Conservation (phyloP, 2,113 vertebrate species). For the Proterorhinus semilunaris region DNA sequence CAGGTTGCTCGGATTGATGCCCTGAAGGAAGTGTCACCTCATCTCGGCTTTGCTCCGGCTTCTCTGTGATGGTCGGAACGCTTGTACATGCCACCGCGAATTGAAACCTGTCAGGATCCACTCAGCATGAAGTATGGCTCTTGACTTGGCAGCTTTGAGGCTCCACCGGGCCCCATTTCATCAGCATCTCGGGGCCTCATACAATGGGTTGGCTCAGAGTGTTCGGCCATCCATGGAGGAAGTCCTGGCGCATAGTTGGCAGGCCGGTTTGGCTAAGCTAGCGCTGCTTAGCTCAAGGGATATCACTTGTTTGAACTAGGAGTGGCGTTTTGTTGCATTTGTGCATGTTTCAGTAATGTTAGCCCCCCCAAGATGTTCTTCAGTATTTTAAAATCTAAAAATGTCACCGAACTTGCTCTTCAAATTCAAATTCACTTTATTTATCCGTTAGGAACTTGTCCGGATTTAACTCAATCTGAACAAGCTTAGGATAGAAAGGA, state of each 20-base stretch:
- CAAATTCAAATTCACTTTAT: too few species aligned
- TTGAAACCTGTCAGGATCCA: slow-evolving; percentile 9
- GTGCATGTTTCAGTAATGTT: too few species aligned
- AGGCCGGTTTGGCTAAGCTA: not conserved
- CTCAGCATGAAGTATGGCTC: not conserved
- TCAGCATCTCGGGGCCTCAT: not conserved
- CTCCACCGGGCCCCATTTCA: slow-evolving; percentile 1
- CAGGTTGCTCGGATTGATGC: slow-evolving; percentile 2
- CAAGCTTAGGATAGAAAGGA: too few species aligned
- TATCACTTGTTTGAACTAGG: not conserved
- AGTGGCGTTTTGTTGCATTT: too few species aligned
- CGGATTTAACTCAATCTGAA: too few species aligned
- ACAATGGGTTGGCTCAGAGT: not conserved
- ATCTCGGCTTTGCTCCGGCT: not conserved
- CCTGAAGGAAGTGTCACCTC: slow-evolving; percentile 3
- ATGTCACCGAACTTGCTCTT: too few species aligned
- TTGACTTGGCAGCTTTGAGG: not conserved
- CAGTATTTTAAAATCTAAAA: too few species aligned
- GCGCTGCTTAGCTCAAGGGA: not conserved
- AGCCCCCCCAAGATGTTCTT: too few species aligned
- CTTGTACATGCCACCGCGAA: slow-evolving; percentile 2
- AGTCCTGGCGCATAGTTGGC: not conserved
- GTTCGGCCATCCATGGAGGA: not conserved
- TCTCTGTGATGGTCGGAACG: slow-evolving; percentile 4
- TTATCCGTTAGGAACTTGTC: too few species aligned